Base-by-base conservation (phyloP, 2,888 invertebrate genomes). In the Isoperla grammatica region DNA sequence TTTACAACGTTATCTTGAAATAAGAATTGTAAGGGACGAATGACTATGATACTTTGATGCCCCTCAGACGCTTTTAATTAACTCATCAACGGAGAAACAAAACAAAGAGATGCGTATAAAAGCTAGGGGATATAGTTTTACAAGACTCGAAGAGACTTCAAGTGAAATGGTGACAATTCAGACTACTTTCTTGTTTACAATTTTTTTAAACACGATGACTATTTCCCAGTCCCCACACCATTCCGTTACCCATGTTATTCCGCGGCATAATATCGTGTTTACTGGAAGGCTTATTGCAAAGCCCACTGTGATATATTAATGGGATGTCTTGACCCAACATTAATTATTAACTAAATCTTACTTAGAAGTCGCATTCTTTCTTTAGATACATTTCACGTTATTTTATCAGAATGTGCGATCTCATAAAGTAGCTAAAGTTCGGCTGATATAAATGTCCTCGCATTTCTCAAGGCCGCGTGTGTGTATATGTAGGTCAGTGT, bases 31-130 rank as follows among this genome's bases (percentile, higher is more conserved):
- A 53, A 37, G 8, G 53, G 17, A 53, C 20, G 15, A 53, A 53
- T 35, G 23, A 15, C 23, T 50, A 35, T 50, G 49, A 23, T 53
- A 39, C 53, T 17, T 19, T 53, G 17, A 37, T 53, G n/a, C n/a
- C n/a, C n/a, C n/a, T n/a, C n/a, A n/a, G n/a, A 45, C 29, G 45
- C 53, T 57, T 58, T 61, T 61, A 61, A 61, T 61, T 61, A 61
- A 55, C 58, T 58, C 42, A 57, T 61, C 57, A 39, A 29, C 29
- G 4, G 5, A 17, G 40, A 39, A 53, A 37, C 39, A 53, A 53
- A 39, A 53, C 53, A 53, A 37, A 13, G 17, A 37, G 11, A 15
- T 13, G 53, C 37, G 19, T 11, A 53, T n/a, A 39, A 53, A 53
- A n/a, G n/a, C n/a, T n/a, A n/a, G 40, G 37, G 53, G 53, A 53